Base-by-base conservation (phyloP, 2,888 invertebrate species). In the Himalopsyche kuldschensis region DNA sequence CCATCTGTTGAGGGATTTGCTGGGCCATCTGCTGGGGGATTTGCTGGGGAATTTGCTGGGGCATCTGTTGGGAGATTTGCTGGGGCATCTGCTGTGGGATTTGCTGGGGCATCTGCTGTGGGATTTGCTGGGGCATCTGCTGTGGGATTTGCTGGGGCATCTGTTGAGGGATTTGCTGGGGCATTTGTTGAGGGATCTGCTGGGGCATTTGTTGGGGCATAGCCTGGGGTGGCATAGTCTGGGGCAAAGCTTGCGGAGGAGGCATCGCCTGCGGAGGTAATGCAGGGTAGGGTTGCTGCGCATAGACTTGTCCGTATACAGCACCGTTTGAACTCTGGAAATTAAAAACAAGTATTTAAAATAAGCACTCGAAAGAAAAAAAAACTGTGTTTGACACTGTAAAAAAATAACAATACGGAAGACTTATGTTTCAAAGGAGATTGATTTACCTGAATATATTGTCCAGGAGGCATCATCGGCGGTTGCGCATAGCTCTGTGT, bases 391-490 rank as follows among this genome's bases (percentile, higher is more conserved):
- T 63, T 8, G 24, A 63, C 5, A 63, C 6, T 6, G 6, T 24
- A 8, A 5, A 63, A n/a, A 20, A 10, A 31, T 75, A 31, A 75
- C 17, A n/a, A 1, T n/a, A 75, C 30, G 4, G n/a, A 30, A n/a
- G n/a, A 55, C 30, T 41, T 20, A 48, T 79, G n/a, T 79, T 27
- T 27, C 4, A 8, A 30, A n/a, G 20, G 0, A 24, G 46, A 46
- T 32, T 6, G 2, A 20, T 69, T 85, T 87, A 91, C 92, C 90
- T 92, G 92, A 90, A 92, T 92, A 84, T 91, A 92, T 82, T 92
- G 92, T 1, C 91, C 89, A 1, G 91, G 92, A 1, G 92, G 91
- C 90, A 92, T 90, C 90, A 92, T 91, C 8, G 91, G 91, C 11
- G 91, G 91, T 4, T 91, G 91, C 0, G 91, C 91, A 86, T 92